A percentile compares a stretch with the other conserved stretches of the same genome.
Conservation (phyloP, 2,888 invertebrate genomes). For the Sylvicola cinctus region DNA sequence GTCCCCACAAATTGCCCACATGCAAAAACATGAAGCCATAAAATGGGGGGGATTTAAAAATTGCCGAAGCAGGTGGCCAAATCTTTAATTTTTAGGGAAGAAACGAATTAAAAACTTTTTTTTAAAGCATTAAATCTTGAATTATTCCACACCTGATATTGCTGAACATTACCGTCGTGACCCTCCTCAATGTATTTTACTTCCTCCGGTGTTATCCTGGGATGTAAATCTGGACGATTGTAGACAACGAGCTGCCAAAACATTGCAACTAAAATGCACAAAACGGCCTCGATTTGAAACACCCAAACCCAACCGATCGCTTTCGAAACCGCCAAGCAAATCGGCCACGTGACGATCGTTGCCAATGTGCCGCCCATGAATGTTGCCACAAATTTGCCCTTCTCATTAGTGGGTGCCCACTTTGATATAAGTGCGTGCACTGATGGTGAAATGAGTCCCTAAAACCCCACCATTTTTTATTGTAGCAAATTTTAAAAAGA, state of each 20-base stretch:
- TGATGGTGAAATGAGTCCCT: conserved; percentile 42
- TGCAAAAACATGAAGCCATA: conserved; percentile 42
- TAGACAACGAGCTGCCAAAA: conserved; percentile 41
- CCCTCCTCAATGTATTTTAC: conserved; percentile 38
- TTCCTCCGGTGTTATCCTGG: conserved; percentile 37
- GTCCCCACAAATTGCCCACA: conserved; percentile 56
- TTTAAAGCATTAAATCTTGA: conserved; percentile 4
- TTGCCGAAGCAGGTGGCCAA: conserved; percentile 40
- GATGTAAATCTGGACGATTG: conserved; percentile 41
- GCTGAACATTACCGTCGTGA: conserved; percentile 32
- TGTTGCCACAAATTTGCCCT: conserved; percentile 48
- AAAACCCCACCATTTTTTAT: conserved; percentile 7
- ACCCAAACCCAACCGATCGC: conserved; percentile 43
- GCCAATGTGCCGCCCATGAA: conserved; percentile 54
- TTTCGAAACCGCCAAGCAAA: conserved; percentile 12
- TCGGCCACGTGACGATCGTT: conserved; percentile 33
- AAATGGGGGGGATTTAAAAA: conserved; percentile 45
- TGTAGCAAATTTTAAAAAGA: conserved; percentile 3
- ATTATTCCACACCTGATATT: conserved; percentile 28
- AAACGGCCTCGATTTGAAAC: conserved; percentile 38
- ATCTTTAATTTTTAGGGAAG: conserved; percentile 24
- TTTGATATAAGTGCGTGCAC: conserved; percentile 42
- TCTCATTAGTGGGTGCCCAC: conserved; percentile 57
- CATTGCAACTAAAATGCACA: conserved; percentile 32
- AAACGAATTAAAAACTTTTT: conserved; percentile 5